A percentile compares a stretch with the other conserved stretches of the same genome.
These are phyloP conservation scores for Centropyge bicolor DNA, from an alignment of 2,797 vertebrate genomes.

Conservation along the genomic window DNA sequence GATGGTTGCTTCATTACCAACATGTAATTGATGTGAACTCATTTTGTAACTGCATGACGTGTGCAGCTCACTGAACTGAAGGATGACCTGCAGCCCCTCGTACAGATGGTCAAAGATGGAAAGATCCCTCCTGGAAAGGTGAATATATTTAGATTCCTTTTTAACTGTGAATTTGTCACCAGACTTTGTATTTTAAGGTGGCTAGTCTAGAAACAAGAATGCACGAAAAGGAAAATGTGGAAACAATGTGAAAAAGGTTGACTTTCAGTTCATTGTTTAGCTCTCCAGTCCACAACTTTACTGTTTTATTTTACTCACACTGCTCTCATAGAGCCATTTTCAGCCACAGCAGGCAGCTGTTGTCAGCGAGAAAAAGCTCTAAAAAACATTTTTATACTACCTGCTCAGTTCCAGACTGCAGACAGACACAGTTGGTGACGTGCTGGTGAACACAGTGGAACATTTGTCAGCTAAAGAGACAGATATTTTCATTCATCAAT, in stretches of 20 bases:
- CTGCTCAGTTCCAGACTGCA: not conserved
- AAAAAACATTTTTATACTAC: not conserved
- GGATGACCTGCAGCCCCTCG: slow-evolving; percentile 91
- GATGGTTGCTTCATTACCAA: not conserved
- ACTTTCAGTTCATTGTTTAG: not conserved
- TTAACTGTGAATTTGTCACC: not conserved
- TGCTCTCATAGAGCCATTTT: not conserved
- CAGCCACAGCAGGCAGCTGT: not conserved
- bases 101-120: slow-evolving; percentile 88
- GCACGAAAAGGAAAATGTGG: not conserved
- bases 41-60: slow-evolving; percentile 21
- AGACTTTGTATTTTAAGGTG: not conserved
- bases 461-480: not conserved
- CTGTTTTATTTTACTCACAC: too few species aligned
- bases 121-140: slow-evolving; percentile 90
- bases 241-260: not conserved
- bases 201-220: not conserved
- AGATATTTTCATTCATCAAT: not conserved
- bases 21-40: not conserved
- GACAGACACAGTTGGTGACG: too few species aligned
- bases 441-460: not conserved
- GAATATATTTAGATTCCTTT: slow-evolving; percentile 7
- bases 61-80: slow-evolving; percentile 89
- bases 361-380: not conserved
- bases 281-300: not conserved